phyloP scores from a whole-genome alignment of 2,797 vertebrate species.

The Tapirus indicus region DNA sequence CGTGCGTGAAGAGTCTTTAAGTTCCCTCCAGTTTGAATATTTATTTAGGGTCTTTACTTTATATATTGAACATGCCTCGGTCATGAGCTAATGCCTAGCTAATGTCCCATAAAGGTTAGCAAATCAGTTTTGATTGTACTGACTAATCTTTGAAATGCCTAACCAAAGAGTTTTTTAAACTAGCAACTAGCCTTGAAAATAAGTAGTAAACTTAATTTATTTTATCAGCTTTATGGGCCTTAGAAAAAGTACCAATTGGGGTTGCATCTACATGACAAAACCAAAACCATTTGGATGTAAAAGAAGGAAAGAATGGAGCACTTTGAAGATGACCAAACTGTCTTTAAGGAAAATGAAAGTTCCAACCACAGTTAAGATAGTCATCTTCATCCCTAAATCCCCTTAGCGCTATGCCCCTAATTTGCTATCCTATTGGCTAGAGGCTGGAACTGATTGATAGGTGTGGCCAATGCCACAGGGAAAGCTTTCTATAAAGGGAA shows the following conservation, averaged over 20 bases:
- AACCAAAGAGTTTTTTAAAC: conserved; percentile 48
- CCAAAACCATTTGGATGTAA: background rate
- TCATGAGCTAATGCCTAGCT: background rate
- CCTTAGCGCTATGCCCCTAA: conserved; percentile 13
- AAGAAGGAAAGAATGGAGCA: background rate
- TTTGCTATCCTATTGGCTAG: conserved; percentile 53
- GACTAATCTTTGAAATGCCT: background rate
- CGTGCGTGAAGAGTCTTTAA: background rate
- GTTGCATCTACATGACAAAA: conserved; percentile 2
- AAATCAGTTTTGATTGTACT: conserved; percentile 48
- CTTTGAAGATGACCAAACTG: conserved; percentile 15
- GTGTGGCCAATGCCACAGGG: conserved; percentile 52
- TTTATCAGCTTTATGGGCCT: conserved; percentile 13
- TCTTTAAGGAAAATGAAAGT: conserved; percentile 43
- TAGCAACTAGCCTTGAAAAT: conserved; percentile 30
- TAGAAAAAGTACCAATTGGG: background rate
- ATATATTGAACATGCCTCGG: background rate
- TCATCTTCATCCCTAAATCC: background rate
- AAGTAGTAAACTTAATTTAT: conserved; percentile 3
- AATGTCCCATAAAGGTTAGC: background rate
- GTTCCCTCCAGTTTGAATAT: background rate
- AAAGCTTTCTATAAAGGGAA: conserved; percentile 67
- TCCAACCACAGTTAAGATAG: background rate
- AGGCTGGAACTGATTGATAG: conserved; percentile 65
- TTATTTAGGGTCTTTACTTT: background rate